Base-by-base conservation (phyloP, 2,113 vertebrate species). In the Thalassarche chlororhynchos region DNA sequence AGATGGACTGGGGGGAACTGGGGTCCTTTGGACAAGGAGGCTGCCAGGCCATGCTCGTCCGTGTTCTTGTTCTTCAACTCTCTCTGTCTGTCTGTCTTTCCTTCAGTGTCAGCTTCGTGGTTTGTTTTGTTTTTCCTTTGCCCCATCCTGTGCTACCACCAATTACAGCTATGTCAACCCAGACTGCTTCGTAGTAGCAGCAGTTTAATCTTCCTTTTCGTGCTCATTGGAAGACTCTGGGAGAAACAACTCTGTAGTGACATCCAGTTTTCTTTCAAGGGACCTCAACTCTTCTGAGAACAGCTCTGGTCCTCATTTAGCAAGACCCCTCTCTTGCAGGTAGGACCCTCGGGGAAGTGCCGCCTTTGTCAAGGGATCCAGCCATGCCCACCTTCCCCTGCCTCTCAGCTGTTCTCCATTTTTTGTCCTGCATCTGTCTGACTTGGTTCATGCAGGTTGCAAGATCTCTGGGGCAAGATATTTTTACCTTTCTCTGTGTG, bases 41-140 rank as follows among this genome's bases (percentile, higher is more conserved):
- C 91, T 93, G 75, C 87, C 93, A 90, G 84, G 78, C 87, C 93
- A 3, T 24, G 57, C 40, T 82, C 9, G 1, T 60, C 54, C 4
- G 0, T 65, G 51, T 80, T 91, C 57, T 76, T 90, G n/a, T 55
- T 89, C 65, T 91, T 76, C 3, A 2, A 0, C 38, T 66, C 32
- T 51, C 5, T 66, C 60, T 84, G 31, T 92, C 57, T 88, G 55
- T 84, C 40, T 94, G 3, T 87, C 74, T 87, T 57, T 81, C 61
- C 87, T 79, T 89, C 58, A 28, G 16, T 55, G 70, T 87, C 84
- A 86, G 3, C 54, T 94, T 83, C 90, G 66, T 80, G 71, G 14
- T 90, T 90, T 77, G 29, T 24, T 94, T 89, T 38, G 28, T 17
- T 95, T 96, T 94, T 40, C 18, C 74, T 96, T 93, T 86, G 55